A percentile compares a stretch with the other conserved stretches of the same genome.
Conservation (phyloP, 2,888 invertebrate genomes). For the Cartodere bifasciata region DNA sequence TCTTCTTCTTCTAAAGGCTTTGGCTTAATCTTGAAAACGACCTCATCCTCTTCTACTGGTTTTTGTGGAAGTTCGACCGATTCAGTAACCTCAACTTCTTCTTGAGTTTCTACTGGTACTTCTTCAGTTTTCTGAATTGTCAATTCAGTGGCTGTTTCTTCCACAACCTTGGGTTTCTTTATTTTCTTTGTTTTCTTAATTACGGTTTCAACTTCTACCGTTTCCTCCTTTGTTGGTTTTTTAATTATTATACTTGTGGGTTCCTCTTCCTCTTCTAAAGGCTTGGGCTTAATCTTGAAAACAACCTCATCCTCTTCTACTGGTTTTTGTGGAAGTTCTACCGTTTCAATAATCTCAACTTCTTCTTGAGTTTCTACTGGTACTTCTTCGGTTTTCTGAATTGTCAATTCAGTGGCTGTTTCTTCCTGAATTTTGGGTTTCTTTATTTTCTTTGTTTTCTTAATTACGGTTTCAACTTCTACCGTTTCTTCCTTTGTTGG, state of each 20-base stretch:
- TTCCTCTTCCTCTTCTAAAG: slow-evolving; percentile 7
- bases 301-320: slow-evolving; percentile 13
- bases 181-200: slow-evolving; percentile 21
- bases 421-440: slow-evolving; percentile 16
- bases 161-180: slow-evolving; percentile 18
- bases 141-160: slow-evolving; percentile 34
- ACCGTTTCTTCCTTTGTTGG: slow-evolving; percentile 34
- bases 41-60: neutral
- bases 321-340: slow-evolving; percentile 20
- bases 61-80: no score
- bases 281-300: slow-evolving; percentile 1
- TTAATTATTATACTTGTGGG: neutral
- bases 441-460: slow-evolving; percentile 31
- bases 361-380: slow-evolving; percentile 12
- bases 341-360: slow-evolving; percentile 23
- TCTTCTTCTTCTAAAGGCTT: slow-evolving; percentile 22
- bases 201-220: no score
- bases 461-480: slow-evolving; percentile 33
- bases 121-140: slow-evolving; percentile 24
- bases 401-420: slow-evolving; percentile 17
- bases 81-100: no score
- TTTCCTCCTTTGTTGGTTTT: slow-evolving; percentile 12
- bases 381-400: slow-evolving; percentile 17
- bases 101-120: slow-evolving; percentile 14
- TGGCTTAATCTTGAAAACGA: slow-evolving; percentile 16